Evolutionary conservation across 2,888 invertebrate species (phyloP), one percentile per base, ranked within the genome.

Genomic region (Apamea epomidion): DNA sequence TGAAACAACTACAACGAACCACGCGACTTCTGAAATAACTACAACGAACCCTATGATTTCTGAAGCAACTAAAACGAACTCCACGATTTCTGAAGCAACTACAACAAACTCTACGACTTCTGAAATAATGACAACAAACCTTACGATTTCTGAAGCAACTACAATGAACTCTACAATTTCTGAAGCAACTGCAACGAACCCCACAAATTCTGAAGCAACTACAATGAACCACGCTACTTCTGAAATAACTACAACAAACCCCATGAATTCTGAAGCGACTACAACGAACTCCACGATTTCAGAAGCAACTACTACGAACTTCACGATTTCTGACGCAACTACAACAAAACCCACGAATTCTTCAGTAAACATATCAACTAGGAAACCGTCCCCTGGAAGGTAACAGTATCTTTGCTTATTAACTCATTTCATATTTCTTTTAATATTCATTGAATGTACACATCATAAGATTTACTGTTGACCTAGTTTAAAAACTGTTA

Each of bases 281-380:
- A 25, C 32, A 16, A 8, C 4, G 3, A 0, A 10, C n/a, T 3
- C 68, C 1, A 4, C 18, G 1, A 12, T 8, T 6, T 0, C 0
- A 32, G 0, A 1, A 37, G 14, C 1, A 7, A 2, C 14, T 21
- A 45, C 10, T 1, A 29, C 3, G 2, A 6, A 4, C 18, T 4
- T 2, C 45, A n/a, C 10, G 8, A 18, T 7, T 3, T 6, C 0
- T 5, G 6, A 14, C 1, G 42, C n/a, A 10, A 21, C 18, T n/a
- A 10, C 12, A n/a, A 12, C 18, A 29, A 12, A 5, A 21, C 65
- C 65, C 32, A 14, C 12, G 16, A n/a, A 14, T 1, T 16, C 42
- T 32, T 32, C 32, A 32, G 32, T 32, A 32, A 32, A 32, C 32
- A 32, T 37, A 37, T 37, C 37, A 37, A 37, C 37, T 37, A 4